Base-by-base conservation (phyloP, 2,888 invertebrate genomes). In the Cephus rjabovi region DNA sequence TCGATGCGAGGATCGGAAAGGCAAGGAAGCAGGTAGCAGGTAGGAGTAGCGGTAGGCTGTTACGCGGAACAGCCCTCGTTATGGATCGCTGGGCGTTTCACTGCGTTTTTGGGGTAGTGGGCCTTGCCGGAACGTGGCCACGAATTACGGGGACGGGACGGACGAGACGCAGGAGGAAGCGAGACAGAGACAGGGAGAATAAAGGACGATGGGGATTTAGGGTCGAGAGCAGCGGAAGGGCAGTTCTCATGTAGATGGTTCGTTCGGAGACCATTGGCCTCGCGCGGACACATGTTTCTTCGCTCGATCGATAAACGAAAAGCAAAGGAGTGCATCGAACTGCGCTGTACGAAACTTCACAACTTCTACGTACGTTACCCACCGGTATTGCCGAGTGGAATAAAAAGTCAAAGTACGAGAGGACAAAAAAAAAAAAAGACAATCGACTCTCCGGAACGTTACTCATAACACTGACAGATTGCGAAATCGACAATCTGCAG, bases 291-390 rank as follows among this genome's bases (percentile, higher is more conserved):
- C 87, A 86, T 86, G 86, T 86, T 77, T 73, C 37, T 70, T 84
- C 82, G 74, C 76, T 83, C 84, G 85, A 87, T 87, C 87, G 87
- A 87, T 87, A 87, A 86, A 83, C 83, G 81, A 79, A 77, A 35
- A 35, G 35, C 35, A 35, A 81, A 79, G 83, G 84, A 80, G 81
- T 79, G 30, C 81, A 79, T 82, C 81, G 81, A 83, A 82, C 80
- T 81, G 85, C 82, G 83, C 23, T 2, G 1, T 9, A 56, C 56
- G 56, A 56, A 56, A 40, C 1, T 40, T 6, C 0, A 15, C 4
- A 56, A 56, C 2, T 23, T 23, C 1, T 3, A 23, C 9, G 0
- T 2, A 9, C 23, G 23, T 23, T 9, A 15, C 9, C 56, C 23
- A 23, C 56, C 2, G 6, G 23, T 1, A 9, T 56, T 9, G 15